Base-by-base conservation (phyloP, 2,797 vertebrate genomes). In the Fistularia commersonii region DNA sequence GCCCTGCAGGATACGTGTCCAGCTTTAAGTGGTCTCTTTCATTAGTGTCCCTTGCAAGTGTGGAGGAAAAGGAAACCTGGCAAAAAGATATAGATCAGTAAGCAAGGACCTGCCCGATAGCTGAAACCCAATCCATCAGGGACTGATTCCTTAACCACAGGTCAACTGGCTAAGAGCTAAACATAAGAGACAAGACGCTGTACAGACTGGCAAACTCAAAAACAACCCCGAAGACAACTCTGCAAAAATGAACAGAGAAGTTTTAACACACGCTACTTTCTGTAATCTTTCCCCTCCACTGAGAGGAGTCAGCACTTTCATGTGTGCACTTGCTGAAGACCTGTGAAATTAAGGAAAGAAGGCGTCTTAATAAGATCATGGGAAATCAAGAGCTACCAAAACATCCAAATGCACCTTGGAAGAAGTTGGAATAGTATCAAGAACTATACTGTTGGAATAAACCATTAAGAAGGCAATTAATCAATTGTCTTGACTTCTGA, bases 101-200 rank as follows among this genome's bases (percentile, higher is more conserved):
- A 88, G 77, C 81, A 87, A 67, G 72, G 83, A 84, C 80, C 80
- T 80, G 87, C 83, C 80, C 84, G 88, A 84, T 80, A 84, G 82
- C 85, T 88, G 89, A 90, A 92, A 90, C 77, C 63, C 66, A 79
- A 91, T 87, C 87, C 85, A 76, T 65, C 65, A 73, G 83, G 81
- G 83, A 85, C 87, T 87, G 89, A 88, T 85, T 85, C 86, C 88
- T 84, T 76, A 84, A 80, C 81, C 85, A 89, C 84, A 90, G 88
- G 87, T 89, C 86, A 91, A 90, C 85, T 86, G 72, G 82, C 81
- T 81, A 64, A 79, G 77, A 80, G 69, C 78, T 82, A 78, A 86
- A 83, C 73, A 82, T 57, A 70, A 83, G 83, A 84, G 77, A 79
- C 77, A 75, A 66, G 69, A 76, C 59, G 54, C 66, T 64, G 80